A percentile compares a stretch with the other conserved stretches of the same genome.
Conservation (phyloP, 2,888 invertebrate genomes). For the Lymantria monacha region DNA sequence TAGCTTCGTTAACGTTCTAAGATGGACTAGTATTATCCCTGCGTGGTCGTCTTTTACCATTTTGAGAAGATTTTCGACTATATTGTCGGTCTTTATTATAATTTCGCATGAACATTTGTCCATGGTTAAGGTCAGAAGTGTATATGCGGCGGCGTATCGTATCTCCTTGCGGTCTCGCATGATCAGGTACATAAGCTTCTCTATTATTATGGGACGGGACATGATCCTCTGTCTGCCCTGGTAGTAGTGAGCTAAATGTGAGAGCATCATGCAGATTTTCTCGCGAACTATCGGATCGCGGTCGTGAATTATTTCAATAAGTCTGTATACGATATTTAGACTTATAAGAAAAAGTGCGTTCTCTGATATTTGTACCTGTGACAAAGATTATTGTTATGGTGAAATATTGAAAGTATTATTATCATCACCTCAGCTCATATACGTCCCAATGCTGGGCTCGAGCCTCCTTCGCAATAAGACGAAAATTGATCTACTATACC, state of each 20-base stretch:
- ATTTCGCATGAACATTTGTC: constrained; percentile 53
- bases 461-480: too few species aligned
- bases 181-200: constrained; percentile 54
- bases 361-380: constrained; percentile 68
- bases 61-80: constrained; percentile 61
- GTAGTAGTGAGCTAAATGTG: constrained; percentile 50
- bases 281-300: constrained; percentile 61
- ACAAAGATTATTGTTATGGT: background rate
- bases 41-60: constrained; percentile 62
- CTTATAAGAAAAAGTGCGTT: constrained; percentile 60
- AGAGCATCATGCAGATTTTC: constrained; percentile 60
- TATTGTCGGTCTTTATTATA: constrained; percentile 45
- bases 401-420: background rate
- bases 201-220: constrained; percentile 47
- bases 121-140: constrained; percentile 51
- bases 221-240: constrained; percentile 59
- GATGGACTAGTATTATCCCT: constrained; percentile 58
- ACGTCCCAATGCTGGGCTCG: too few species aligned
- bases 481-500: too few species aligned
- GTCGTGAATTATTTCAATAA: constrained; percentile 59
- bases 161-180: constrained; percentile 65
- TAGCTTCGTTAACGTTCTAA: constrained; percentile 57
- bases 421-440: too few species aligned
- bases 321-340: constrained; percentile 57
- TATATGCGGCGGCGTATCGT: constrained; percentile 62